Evolutionary conservation across 1,140 invertebrate genomes (phyloP).

Genomic region (Aphis gossypii): DNA sequence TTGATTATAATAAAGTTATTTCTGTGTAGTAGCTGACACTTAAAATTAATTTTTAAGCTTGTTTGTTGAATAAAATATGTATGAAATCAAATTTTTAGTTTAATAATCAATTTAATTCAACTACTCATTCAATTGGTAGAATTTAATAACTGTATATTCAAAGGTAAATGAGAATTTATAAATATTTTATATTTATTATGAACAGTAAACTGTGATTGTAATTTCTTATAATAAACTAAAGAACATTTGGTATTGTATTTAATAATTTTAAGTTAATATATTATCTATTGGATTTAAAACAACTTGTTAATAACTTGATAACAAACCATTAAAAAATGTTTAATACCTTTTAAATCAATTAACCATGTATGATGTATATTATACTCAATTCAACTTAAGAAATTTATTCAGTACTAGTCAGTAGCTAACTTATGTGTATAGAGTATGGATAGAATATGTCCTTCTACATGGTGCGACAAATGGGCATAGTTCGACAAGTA

Average conservation of each 20-base stretch:
- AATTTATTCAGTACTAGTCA: too few relatives aligned
- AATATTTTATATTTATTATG: not conserved
- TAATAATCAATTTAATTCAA: not conserved
- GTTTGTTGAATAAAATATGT: conserved; percentile 20
- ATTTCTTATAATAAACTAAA: not conserved
- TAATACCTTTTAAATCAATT: not conserved
- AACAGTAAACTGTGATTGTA: not conserved
- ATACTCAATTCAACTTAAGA: too few relatives aligned
- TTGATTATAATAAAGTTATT: not conserved
- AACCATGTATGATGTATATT: not conserved
- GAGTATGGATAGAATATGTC: too few relatives aligned
- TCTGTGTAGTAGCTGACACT: not conserved
- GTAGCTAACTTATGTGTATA: too few relatives aligned
- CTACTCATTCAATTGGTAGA: not conserved
- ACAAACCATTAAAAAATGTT: not conserved
- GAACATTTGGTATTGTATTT: not conserved
- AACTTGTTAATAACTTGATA: not conserved
- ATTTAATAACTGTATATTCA: not conserved
- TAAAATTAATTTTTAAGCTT: not conserved
- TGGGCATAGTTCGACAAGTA: too few relatives aligned
- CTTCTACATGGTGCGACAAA: too few relatives aligned
- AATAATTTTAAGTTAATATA: not conserved
- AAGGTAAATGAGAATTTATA: not conserved
- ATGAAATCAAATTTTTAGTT: not conserved
- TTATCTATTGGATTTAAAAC: not conserved